Conservation (phyloP, 2,888 invertebrate species). For the Troides aeacus region DNA sequence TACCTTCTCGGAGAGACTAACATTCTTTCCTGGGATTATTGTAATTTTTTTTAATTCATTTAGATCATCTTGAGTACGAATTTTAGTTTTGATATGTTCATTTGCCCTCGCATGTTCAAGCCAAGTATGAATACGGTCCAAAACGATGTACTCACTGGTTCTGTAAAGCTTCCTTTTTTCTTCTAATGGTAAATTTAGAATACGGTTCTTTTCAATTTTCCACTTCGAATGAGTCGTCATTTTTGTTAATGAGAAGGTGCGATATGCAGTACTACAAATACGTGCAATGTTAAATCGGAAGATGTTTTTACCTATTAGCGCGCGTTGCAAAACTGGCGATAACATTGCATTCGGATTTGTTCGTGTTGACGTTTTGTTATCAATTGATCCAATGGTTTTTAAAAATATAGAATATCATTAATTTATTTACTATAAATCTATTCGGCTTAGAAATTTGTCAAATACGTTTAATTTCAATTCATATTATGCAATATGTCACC, state of each 20-base stretch:
- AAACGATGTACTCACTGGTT: constrained; percentile 54
- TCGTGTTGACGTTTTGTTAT: constrained; percentile 17
- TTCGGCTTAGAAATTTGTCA: constrained; percentile 3
- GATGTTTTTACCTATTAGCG: constrained; percentile 36
- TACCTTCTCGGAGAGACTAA: constrained; percentile 78
- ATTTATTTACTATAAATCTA: constrained; percentile 15
- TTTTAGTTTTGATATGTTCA: constrained; percentile 56
- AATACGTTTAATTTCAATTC: background rate
- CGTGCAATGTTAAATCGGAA: constrained; percentile 26
- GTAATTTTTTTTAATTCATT: constrained; percentile 54
- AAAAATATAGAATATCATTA: background rate
- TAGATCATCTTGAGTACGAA: constrained; percentile 60
- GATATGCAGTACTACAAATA: constrained; percentile 28
- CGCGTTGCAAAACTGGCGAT: constrained; percentile 34
- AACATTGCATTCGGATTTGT: constrained; percentile 35
- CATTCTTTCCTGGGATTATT: constrained; percentile 60
- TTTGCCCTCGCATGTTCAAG: constrained; percentile 64
- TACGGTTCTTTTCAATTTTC: constrained; percentile 76
- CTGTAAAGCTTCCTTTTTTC: constrained; percentile 78
- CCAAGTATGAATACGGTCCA: constrained; percentile 80
- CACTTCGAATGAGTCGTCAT: constrained; percentile 67
- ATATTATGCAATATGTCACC: background rate
- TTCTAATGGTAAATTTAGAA: constrained; percentile 69
- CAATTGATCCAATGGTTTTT: background rate
- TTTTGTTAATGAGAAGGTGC: constrained; percentile 47